Base-by-base conservation (phyloP, 2,888 invertebrate species). In the Apotomis turbidana region DNA sequence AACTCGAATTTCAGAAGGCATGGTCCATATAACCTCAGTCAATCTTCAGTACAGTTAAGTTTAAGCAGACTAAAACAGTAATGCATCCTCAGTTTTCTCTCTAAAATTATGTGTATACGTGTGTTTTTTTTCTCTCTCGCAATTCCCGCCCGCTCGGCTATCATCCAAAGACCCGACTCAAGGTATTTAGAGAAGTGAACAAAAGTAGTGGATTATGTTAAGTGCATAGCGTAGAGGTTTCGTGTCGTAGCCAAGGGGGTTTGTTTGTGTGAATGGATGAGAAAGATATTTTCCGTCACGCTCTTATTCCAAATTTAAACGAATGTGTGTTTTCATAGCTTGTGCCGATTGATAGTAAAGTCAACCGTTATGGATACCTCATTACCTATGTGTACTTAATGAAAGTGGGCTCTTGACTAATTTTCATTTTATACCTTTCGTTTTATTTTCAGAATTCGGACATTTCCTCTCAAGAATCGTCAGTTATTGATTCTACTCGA, bases 61-160 rank as follows among this genome's bases (percentile, higher is more conserved):
- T 93, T 89, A 91, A 94, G 94, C 94, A 94, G 94, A 94, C 94
- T 66, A 4, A 38, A n/a, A 67, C 9, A 64, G 83, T 84, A 86
- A 86, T 95, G 95, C 94, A 94, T 94, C 94, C 88, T 87, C 46
- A 36, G 46, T 73, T 71, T 73, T 87, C 85, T 87, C 93, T 94
- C 94, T 94, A 94, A 51, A 67, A 94, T 94, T 94, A 93, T 94
- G 94, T 94, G 93, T 94, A 93, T 94, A 94, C 95, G 94, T 95
- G 95, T 83, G 94, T 95, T 95, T 95, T 87, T 27, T 95, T 94
- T 94, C 95, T 94, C 90, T 94, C 94, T 96, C 95, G 95, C 95
- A 95, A 94, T 94, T 93, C 94, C 94, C 94, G 92, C 93, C 93
- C 91, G 93, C 93, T 93, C 93, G 93, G 93, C 93, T 93, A 90